Percentiles rank a stretch among this genome's conserved stretches.
These are phyloP conservation scores for Ciconia maguari DNA, from an alignment of 2,113 vertebrate species.

Conservation along the genomic window DNA sequence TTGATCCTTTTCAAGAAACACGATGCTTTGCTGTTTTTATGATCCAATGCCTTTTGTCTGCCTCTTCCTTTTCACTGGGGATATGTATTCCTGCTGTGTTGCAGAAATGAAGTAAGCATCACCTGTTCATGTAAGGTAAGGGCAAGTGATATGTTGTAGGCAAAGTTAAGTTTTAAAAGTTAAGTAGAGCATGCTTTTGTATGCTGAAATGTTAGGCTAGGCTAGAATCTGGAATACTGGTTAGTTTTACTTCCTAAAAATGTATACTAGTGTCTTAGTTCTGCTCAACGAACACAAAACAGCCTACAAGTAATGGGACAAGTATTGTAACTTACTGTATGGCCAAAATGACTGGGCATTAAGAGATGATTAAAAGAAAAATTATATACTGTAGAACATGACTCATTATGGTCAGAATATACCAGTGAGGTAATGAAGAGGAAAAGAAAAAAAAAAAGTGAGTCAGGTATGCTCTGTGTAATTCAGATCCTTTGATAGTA, in stretches of 20 bases:
- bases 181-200: neutral
- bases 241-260: neutral
- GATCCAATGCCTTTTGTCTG: neutral
- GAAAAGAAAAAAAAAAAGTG: neutral
- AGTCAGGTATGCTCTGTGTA: neutral
- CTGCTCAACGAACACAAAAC: neutral
- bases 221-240: neutral
- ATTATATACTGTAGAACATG: neutral
- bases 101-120: neutral
- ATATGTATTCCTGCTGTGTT: neutral
- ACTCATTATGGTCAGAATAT: neutral
- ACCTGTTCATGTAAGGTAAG: neutral
- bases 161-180: neutral
- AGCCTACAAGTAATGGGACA: neutral
- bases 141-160: neutral
- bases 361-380: neutral
- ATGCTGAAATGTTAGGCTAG: neutral
- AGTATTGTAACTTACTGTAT: neutral
- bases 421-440: neutral
- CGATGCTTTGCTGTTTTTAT: neutral
- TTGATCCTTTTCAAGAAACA: neutral
- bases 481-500: neutral
- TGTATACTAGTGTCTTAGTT: neutral
- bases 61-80: neutral
- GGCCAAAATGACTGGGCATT: neutral